phyloP scores from a whole-genome alignment of 1,140 invertebrate species.

The Drosophila rhopaloa region DNA sequence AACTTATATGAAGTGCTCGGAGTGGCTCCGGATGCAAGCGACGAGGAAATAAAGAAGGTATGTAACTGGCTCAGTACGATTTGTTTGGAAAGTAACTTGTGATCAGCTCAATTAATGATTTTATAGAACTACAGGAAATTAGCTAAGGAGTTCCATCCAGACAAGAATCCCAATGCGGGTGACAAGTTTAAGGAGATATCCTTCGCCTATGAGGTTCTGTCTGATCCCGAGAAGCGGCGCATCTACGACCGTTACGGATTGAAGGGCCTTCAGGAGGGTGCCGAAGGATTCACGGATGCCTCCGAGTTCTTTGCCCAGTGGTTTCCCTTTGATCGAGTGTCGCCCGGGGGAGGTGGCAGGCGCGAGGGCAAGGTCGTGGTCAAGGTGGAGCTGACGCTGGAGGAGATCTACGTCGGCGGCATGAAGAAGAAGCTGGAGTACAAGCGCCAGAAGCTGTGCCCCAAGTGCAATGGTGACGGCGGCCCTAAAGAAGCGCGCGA shows the following conservation, averaged over 20 bases:
- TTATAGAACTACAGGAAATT: slow-evolving; percentile 92
- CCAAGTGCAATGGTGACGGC: slow-evolving; percentile 92
- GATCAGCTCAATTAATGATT: slow-evolving; percentile 32
- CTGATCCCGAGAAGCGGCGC: slow-evolving; percentile 89
- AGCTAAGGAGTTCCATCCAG: slow-evolving; percentile 95
- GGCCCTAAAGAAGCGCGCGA: slow-evolving; percentile 88
- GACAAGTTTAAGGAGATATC: slow-evolving; percentile 96
- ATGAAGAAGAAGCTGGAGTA: slow-evolving; percentile 93
- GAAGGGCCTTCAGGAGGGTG: slow-evolving; percentile 92
- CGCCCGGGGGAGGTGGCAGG: slow-evolving; percentile 60
- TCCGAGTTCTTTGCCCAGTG: slow-evolving; percentile 87
- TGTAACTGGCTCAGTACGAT: slow-evolving; percentile 61
- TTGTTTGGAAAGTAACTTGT: slow-evolving; percentile 1
- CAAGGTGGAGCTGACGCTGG: slow-evolving; percentile 90
- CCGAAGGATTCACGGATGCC: slow-evolving; percentile 87
- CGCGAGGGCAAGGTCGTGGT: slow-evolving; percentile 67
- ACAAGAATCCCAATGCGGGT: slow-evolving; percentile 92
- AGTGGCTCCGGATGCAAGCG: slow-evolving; percentile 90
- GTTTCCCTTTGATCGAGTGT: slow-evolving; percentile 84
- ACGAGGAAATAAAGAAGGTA: slow-evolving; percentile 95
- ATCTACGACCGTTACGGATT: slow-evolving; percentile 92
- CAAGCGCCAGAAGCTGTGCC: slow-evolving; percentile 93
- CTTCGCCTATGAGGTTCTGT: slow-evolving; percentile 94
- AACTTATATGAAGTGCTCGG: slow-evolving; percentile 94
- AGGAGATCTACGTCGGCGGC: slow-evolving; percentile 95